Evolutionary conservation across 2,113 vertebrate species (phyloP), one percentile per base, ranked within the genome.

Genomic region (Stictonetta naevosa): DNA sequence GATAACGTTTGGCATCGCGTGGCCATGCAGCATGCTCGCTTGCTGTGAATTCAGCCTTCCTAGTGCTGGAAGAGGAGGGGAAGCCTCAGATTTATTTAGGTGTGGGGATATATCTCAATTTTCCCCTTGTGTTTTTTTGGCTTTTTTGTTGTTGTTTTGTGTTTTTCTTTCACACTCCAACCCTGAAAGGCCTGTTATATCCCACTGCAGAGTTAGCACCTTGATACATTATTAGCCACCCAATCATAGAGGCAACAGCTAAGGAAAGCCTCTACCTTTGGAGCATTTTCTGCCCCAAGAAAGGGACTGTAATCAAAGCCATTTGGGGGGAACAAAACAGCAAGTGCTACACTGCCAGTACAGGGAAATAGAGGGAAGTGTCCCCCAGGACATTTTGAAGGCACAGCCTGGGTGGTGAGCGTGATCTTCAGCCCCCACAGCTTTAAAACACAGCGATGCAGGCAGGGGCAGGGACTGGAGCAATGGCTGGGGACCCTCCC

Each of bases 251-350:
- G 76, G 33, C 11, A 3, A 76, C 10, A 3, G 81, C 81, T 90
- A 67, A 76, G 92, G 69, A 93, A 94, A 88, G 73, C 69, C 77
- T 94, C 81, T 82, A 50, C 52, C 69, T 59, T 68, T 73, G 77
- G 64, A 93, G 53, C 29, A 75, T 62, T 81, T 86, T 94, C 87
- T 89, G 86, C 79, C 53, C 79, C 55, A 64, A 28, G 46, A 68
- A 80, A 19, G 21, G 40, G 69, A 62, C 40, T 13, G 88, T 62
- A 82, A 56, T 40, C 76, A 59, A 89, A 92, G 86, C n/a, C 52
- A 15, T 91, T 95, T 83, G 72, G 55, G 72, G 74, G 89, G 92
- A 95, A 82, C 46, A 78, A 87, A 97, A 58, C 52, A 87, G 80
- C 63, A 60, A 94, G 44, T 36, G 74, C 72, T 92, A 33, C 88